Percentiles rank a stretch among this genome's conserved stretches.
Evolutionary conservation across 35 echinoderm and acorn worm genomes (phyloP).

Genomic region (Amphiura filiformis): DNA sequence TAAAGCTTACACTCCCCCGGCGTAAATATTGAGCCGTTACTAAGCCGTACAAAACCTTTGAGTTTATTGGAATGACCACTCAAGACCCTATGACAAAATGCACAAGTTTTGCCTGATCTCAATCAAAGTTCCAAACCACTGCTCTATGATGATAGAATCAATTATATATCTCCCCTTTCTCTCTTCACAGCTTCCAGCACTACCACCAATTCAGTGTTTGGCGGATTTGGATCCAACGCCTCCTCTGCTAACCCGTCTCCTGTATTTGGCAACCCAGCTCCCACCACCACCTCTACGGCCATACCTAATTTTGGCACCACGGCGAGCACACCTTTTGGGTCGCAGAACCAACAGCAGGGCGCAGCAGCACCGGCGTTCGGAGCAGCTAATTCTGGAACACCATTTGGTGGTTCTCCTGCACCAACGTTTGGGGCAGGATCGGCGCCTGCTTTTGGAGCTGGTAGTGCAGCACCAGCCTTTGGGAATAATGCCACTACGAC

Average conservation of each 20-base stretch:
- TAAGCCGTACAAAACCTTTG: no score
- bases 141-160: no score
- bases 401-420: slow-evolving; percentile 9
- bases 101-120: no score
- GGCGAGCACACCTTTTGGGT: background rate
- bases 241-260: background rate
- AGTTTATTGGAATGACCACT: no score
- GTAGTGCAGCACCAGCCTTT: background rate
- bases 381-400: background rate
- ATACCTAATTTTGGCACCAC: background rate
- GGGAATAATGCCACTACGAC: background rate
- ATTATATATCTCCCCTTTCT: background rate
- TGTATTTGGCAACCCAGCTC: background rate
- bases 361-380: slow-evolving; percentile 14
- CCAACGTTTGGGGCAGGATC: slow-evolving; percentile 25
- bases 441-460: slow-evolving; percentile 29
- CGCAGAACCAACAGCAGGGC: background rate
- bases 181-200: no score
- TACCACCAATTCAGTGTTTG: background rate
- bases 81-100: no score
- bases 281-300: background rate
- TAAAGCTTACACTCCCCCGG: no score
- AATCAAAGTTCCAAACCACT: no score
- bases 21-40: no score
- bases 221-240: background rate